Evolutionary conservation across 2,113 vertebrate species (phyloP).

Genomic region (Lagopus muta): DNA sequence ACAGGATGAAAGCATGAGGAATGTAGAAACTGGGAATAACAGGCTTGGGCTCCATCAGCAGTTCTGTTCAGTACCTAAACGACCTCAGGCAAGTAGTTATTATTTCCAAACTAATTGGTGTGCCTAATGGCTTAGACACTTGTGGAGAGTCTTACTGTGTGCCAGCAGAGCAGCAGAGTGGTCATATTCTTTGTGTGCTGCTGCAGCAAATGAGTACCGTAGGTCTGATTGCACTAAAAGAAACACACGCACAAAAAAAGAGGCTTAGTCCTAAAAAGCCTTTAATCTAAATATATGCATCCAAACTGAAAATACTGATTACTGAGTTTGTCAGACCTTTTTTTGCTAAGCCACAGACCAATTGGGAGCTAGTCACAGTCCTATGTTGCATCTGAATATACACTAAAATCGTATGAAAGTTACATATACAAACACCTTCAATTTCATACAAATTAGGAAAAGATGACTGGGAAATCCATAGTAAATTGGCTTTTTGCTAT

Average conservation of each 20-base stretch:
- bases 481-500: background rate
- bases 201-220: background rate
- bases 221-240: background rate
- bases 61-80: background rate
- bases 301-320: background rate
- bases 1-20: background rate
- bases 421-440: background rate
- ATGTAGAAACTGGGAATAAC: background rate
- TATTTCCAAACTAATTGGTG: background rate
- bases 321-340: background rate
- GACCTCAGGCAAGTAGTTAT: background rate
- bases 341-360: background rate
- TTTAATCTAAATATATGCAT: background rate
- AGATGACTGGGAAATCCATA: background rate
- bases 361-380: background rate
- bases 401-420: background rate
- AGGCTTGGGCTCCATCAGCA: background rate
- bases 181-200: background rate
- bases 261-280: background rate
- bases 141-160: background rate
- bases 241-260: background rate
- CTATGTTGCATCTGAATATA: background rate
- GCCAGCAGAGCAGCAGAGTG: background rate
- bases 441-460: background rate
- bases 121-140: background rate